These are phyloP conservation scores for Caloenas nicobarica DNA, from an alignment of 2,113 vertebrate species.

Conservation along the genomic window DNA sequence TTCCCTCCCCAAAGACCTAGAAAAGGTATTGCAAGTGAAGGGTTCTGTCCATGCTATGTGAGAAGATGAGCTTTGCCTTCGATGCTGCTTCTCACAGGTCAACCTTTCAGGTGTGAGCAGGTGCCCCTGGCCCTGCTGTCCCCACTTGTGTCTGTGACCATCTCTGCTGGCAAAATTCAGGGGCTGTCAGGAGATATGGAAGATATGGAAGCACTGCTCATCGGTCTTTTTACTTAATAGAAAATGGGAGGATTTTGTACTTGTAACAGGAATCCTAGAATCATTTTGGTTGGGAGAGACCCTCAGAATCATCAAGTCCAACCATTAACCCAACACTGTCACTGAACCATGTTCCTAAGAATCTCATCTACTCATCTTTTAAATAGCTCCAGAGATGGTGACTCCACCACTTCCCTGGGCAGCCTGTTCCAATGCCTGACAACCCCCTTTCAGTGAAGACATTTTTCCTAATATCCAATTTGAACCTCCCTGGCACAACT, in stretches of 20 bases:
- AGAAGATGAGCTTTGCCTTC: not conserved
- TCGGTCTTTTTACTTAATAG: no score
- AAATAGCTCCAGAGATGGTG: no score
- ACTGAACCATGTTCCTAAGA: no score
- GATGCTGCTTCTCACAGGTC: not conserved
- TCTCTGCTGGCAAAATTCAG: not conserved
- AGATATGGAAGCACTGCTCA: not conserved
- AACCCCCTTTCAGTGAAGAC: no score
- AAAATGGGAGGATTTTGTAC: not conserved
- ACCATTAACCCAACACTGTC: no score
- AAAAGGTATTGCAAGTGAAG: not conserved
- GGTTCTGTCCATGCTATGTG: rapidly evolving
- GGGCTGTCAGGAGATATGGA: not conserved
- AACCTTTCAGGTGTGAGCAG: not conserved
- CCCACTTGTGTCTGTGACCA: not conserved
- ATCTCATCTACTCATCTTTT: no score
- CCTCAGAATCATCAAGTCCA: no score
- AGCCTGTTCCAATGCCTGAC: no score
- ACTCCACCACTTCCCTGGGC: no score
- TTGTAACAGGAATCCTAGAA: not conserved
- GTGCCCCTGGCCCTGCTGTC: not conserved
- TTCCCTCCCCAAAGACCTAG: not conserved
- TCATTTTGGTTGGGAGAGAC: no score
- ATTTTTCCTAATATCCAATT: no score
- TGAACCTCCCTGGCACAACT: no score